These are phyloP conservation scores for Epinephelus lanceolatus DNA, from an alignment of 2,113 vertebrate genomes.

Conservation along the genomic window DNA sequence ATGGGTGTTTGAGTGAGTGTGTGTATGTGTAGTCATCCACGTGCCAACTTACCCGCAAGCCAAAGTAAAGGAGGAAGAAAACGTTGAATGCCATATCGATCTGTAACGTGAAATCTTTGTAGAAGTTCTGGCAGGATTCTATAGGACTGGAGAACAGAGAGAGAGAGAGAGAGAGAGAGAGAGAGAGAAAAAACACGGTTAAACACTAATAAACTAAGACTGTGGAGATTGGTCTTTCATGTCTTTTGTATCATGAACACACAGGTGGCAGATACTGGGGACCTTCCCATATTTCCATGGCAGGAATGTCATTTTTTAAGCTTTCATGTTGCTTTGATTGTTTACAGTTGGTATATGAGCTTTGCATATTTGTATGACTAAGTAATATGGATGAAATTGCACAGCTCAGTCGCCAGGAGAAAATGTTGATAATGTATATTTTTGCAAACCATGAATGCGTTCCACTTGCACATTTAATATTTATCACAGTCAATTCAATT, in stretches of 20 bases:
- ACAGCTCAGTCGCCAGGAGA: too few relatives aligned
- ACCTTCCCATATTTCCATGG: background rate
- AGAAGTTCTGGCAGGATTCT: conserved; percentile 99
- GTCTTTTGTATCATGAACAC: background rate
- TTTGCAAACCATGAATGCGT: too few relatives aligned
- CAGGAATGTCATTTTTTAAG: background rate
- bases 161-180: conserved; percentile 33
- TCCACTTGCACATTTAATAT: too few relatives aligned
- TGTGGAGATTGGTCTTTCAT: background rate
- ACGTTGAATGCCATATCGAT: conserved; percentile 99
- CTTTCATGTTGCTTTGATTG: background rate
- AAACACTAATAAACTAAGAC: background rate
- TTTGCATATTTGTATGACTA: background rate
- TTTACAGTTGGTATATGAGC: background rate
- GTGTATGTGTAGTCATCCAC: background rate
- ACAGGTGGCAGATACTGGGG: background rate
- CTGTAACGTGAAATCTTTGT: conserved; percentile 99
- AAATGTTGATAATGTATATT: too few relatives aligned
- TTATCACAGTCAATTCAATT: too few relatives aligned
- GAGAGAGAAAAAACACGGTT: conserved; percentile 12
- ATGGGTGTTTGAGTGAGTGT: conserved; percentile 4
- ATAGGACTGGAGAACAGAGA: conserved; percentile 90
- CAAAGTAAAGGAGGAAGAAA: conserved; percentile 99
- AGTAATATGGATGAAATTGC: background rate
- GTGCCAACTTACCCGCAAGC: conserved; percentile 92